These are phyloP conservation scores for Tretioscincus oriximinensis DNA, from an alignment of 2,113 vertebrate species.

Conservation along the genomic window DNA sequence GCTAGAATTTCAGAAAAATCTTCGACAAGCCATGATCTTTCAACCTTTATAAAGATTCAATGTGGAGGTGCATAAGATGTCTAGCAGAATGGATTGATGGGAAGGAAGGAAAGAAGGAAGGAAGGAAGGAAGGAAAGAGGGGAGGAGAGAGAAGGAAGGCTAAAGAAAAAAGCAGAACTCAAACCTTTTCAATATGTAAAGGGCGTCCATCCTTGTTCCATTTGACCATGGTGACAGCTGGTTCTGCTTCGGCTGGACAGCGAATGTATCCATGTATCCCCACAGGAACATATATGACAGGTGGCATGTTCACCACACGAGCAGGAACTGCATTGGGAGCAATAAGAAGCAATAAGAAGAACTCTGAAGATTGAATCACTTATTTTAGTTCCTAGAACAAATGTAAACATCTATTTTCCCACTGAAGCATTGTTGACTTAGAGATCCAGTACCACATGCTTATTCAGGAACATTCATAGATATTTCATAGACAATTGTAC, in stretches of 20 bases:
- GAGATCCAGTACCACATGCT: neutral
- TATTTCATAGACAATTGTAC: neutral
- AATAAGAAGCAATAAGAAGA: fast-evolving
- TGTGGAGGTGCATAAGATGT: neutral
- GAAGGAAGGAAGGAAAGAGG: too few relatives aligned
- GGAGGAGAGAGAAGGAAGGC: neutral
- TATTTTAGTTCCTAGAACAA: neutral
- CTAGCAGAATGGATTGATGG: neutral
- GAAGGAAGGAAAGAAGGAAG: too few relatives aligned
- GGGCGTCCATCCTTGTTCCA: slow-evolving; percentile 98
- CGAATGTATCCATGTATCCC: slow-evolving; percentile 97
- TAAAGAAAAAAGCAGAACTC: neutral
- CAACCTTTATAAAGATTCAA: neutral
- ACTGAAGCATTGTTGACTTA: neutral
- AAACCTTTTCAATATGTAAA: slow-evolving; percentile 92
- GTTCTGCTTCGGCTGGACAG: slow-evolving; percentile 96
- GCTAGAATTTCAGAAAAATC: too few relatives aligned
- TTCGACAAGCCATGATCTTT: neutral
- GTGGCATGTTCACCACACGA: slow-evolving; percentile 97
- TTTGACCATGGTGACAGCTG: slow-evolving; percentile 90
- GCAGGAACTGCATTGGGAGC: slow-evolving; percentile 82
- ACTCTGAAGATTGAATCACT: neutral
- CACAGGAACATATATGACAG: slow-evolving; percentile 93
- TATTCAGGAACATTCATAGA: neutral
- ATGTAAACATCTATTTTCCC: neutral